A percentile compares a stretch with the other conserved stretches of the same genome.
Evolutionary conservation across 2,888 invertebrate genomes (phyloP).

Genomic region (Aphodius granarius): DNA sequence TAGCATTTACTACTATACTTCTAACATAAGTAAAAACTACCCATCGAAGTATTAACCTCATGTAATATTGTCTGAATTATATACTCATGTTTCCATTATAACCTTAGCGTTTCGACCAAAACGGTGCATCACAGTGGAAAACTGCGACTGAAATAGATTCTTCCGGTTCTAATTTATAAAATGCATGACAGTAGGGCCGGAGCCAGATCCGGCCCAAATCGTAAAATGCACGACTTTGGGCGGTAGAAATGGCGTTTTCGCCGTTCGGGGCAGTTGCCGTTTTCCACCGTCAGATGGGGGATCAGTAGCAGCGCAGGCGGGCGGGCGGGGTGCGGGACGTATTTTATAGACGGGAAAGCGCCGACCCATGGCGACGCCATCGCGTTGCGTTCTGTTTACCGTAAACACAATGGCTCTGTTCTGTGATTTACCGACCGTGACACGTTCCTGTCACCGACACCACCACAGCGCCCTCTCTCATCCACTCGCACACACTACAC

Average conservation of each 20-base stretch:
- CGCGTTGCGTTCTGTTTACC: slow-evolving; percentile 35
- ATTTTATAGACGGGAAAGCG: slow-evolving; percentile 34
- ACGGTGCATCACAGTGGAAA: background rate
- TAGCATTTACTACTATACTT: too few relatives aligned
- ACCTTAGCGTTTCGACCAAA: too few relatives aligned
- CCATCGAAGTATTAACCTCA: too few relatives aligned
- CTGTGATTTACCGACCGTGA: slow-evolving; percentile 40
- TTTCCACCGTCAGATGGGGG: slow-evolving; percentile 13
- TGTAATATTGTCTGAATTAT: too few relatives aligned
- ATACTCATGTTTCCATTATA: too few relatives aligned
- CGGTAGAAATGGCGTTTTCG: background rate
- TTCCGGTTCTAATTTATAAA: slow-evolving; percentile 5
- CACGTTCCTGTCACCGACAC: slow-evolving; percentile 40
- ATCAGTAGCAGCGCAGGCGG: background rate
- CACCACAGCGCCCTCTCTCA: slow-evolving; percentile 35
- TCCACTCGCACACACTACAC: slow-evolving; percentile 25
- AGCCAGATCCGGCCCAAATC: background rate
- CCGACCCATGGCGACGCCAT: slow-evolving; percentile 37
- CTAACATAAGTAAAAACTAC: too few relatives aligned
- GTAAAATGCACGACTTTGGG: slow-evolving; percentile 24
- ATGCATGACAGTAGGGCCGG: slow-evolving; percentile 10
- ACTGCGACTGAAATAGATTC: background rate
- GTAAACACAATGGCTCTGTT: slow-evolving; percentile 36
- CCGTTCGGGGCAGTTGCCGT: slow-evolving; percentile 16
- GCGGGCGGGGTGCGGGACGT: slow-evolving; percentile 15